These are phyloP conservation scores for Pelmatolapia mariae DNA, from an alignment of 2,113 vertebrate genomes.

Conservation along the genomic window DNA sequence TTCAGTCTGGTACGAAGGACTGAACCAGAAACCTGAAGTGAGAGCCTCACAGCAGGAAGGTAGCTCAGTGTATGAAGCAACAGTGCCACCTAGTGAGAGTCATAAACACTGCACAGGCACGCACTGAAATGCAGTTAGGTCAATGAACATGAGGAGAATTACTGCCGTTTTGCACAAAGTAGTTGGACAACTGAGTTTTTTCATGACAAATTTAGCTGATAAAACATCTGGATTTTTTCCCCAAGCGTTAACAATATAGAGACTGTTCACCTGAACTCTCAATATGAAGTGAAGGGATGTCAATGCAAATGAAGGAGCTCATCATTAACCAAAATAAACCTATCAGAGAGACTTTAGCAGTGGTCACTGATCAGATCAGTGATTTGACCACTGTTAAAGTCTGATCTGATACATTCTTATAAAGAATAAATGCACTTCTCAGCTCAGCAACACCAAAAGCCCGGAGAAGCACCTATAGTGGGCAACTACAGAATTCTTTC, in stretches of 20 bases:
- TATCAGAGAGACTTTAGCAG: background rate
- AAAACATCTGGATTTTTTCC: fast-evolving
- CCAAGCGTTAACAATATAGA: background rate
- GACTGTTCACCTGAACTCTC: background rate
- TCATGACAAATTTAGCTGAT: background rate
- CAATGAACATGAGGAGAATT: background rate
- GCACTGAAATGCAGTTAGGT: background rate
- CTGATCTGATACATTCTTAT: background rate
- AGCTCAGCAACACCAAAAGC: background rate
- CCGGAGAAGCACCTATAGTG: background rate
- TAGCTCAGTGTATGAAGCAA: background rate
- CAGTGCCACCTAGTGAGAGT: background rate
- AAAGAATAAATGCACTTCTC: background rate
- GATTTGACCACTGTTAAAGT: too few relatives aligned
- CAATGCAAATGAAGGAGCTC: background rate
- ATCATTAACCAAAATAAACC: background rate
- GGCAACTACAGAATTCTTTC: background rate
- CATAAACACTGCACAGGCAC: background rate
- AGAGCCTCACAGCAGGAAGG: background rate
- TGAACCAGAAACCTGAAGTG: background rate
- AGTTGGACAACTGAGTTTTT: background rate
- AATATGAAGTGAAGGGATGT: background rate
- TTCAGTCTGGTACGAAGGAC: constrained; percentile 17
- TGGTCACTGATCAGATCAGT: too few relatives aligned
- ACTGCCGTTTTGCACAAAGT: background rate